A percentile compares a stretch with the other conserved stretches of the same genome.
Evolutionary conservation across 2,888 invertebrate genomes (phyloP).

Genomic region (Sipha maydis): DNA sequence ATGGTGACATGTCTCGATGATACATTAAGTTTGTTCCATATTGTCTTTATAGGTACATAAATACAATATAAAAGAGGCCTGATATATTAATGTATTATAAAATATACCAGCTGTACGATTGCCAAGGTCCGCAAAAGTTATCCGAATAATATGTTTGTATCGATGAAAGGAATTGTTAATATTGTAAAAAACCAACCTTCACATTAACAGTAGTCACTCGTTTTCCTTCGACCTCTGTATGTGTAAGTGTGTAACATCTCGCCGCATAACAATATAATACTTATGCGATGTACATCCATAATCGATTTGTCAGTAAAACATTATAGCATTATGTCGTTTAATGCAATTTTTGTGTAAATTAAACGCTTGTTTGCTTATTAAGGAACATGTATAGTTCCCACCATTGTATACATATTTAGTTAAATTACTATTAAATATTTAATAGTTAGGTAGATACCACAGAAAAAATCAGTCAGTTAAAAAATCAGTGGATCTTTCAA

Average conservation of each 20-base stretch:
- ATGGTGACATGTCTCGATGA: neutral
- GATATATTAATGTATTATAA: neutral
- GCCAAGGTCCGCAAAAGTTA: conserved; percentile 22
- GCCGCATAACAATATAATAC: neutral
- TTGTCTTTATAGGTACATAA: neutral
- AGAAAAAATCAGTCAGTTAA: no score
- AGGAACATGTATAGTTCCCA: no score
- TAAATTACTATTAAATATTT: no score
- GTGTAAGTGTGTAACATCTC: neutral
- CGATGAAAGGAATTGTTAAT: conserved; percentile 12
- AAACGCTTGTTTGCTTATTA: neutral
- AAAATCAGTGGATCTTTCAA: no score
- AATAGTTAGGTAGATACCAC: no score
- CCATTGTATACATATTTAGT: no score
- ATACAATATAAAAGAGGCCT: neutral
- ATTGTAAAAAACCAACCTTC: conserved; percentile 33
- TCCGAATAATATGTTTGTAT: conserved; percentile 29
- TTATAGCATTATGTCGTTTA: neutral
- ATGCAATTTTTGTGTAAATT: neutral
- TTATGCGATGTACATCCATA: neutral
- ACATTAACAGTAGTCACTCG: conserved; percentile 7
- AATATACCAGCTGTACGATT: neutral
- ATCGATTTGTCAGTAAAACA: neutral
- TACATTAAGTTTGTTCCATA: neutral
- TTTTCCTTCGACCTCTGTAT: conserved; percentile 26